Percentiles rank a stretch among this genome's conserved stretches.
phyloP scores from a whole-genome alignment of 2,113 vertebrate genomes.

The Phodopus roborovskii region DNA sequence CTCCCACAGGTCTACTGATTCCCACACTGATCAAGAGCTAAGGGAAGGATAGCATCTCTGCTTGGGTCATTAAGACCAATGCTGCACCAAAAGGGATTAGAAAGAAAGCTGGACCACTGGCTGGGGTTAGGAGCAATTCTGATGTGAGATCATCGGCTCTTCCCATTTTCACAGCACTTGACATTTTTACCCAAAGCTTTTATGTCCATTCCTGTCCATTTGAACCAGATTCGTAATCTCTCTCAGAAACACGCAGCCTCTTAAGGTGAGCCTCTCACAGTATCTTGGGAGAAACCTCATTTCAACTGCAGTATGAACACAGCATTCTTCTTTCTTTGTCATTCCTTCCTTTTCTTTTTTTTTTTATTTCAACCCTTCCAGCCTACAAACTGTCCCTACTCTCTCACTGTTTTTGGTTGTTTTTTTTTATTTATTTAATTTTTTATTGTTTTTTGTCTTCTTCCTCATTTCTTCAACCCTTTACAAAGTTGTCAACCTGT shows the following conservation, averaged over 20 bases:
- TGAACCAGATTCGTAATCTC: background rate
- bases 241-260: background rate
- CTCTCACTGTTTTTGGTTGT: too few relatives aligned
- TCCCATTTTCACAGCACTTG: background rate
- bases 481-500: background rate
- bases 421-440: too few relatives aligned
- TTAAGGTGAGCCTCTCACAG: background rate
- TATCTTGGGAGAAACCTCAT: background rate
- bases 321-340: background rate
- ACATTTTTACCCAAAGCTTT: conserved; percentile 36
- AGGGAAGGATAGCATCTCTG: background rate
- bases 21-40: background rate
- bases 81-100: background rate
- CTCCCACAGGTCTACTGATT: background rate
- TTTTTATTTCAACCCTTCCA: background rate
- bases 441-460: fast-evolving
- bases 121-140: background rate
- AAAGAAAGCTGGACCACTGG: background rate
- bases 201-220: background rate
- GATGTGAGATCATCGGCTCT: background rate
- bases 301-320: background rate
- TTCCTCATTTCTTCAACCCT: background rate
- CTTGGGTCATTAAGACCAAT: background rate
- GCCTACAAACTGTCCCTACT: too few relatives aligned
- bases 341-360: too few relatives aligned